Evolutionary conservation across 2,888 invertebrate genomes (phyloP), one percentile per base, ranked within the genome.

Genomic region (Agrotis clavis): DNA sequence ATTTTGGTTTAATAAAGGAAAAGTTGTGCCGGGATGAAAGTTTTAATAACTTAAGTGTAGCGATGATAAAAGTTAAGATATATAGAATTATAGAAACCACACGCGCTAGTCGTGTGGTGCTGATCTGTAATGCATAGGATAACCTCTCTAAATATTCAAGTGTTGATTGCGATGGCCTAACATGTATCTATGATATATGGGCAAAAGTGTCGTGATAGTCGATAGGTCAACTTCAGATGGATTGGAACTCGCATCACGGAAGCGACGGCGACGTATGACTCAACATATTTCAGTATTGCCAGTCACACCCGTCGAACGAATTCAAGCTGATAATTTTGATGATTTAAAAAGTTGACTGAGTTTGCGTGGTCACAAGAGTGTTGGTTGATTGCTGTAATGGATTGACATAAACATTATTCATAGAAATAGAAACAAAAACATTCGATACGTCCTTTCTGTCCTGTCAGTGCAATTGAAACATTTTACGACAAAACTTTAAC

Each of bases 71-170:
- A 54, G 16, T 21, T 53, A 51, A 79, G n/a, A 71, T 61, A 61
- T 51, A 35, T 48, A 54, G 14, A 45, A 14, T 16, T 30, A 41
- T 41, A 60, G 35, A 60, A 64, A n/a, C 18, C 48, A 64, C 30
- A 62, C 35, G n/a, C 50, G 59, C n/a, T 51, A 54, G 54, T 64
- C 59, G 61, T 63, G 71, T 77, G 72, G 57, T 67, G 50, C 7
- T 21, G 66, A 85, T 83, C 84, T 69, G 80, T 85, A 69, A 64
- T 60, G 62, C 63, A 54, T 71, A 56, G 66, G 68, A 72, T 73
- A 54, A 54, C 51, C 14, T 54, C 70, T 57, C 67, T 67, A 74
- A 83, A 79, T 83, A 74, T 79, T 74, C 53, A 73, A 77, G 71
- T 74, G 77, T 76, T 79, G 67, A 79, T 76, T 76, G 60, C 53